Evolutionary conservation across 2,113 vertebrate genomes (phyloP).

Genomic region (Carlito syrichta): DNA sequence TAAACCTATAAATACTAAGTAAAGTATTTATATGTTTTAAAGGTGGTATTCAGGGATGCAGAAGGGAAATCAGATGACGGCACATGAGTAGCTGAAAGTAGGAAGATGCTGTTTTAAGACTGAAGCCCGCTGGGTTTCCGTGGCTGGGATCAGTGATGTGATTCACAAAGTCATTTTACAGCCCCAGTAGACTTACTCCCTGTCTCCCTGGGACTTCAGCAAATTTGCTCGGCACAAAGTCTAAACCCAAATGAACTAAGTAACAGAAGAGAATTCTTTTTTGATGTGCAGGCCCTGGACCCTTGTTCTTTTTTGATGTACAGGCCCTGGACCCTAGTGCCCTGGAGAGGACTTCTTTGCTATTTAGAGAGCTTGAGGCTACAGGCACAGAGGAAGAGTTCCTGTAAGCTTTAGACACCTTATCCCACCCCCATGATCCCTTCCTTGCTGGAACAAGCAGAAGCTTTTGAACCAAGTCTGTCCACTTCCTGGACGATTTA

Average conservation of each 20-base stretch:
- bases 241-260: not conserved
- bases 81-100: not conserved
- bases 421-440: not conserved
- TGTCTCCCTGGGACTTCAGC: not conserved
- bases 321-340: not conserved
- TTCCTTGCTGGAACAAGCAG: not conserved
- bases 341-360: not conserved
- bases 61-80: not conserved
- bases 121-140: not conserved
- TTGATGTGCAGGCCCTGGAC: not conserved
- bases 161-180: not conserved
- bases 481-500: not conserved
- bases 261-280: not conserved
- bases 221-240: not conserved
- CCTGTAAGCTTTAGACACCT: not conserved
- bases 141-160: not conserved
- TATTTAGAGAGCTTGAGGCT: not conserved
- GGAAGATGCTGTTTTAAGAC: not conserved
- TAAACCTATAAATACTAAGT: not conserved
- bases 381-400: not conserved
- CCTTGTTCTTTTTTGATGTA: not conserved
- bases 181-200: not conserved
- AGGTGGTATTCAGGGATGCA: not conserved
- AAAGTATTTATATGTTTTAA: not conserved
- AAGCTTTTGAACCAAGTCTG: not conserved